Conservation (phyloP, 2,888 invertebrate genomes). For the Galerucella calmariensis region DNA sequence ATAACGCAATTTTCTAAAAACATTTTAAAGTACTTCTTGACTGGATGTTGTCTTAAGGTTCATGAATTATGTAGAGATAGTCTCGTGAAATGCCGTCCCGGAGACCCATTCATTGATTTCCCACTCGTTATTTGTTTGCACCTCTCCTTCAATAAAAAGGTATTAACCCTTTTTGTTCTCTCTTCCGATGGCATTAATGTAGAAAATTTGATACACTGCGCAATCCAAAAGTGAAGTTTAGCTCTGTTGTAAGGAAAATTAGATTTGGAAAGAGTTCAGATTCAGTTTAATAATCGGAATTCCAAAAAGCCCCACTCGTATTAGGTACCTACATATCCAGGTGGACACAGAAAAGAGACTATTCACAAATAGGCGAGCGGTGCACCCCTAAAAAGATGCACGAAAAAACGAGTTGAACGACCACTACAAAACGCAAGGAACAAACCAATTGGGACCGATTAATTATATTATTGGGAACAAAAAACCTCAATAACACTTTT, state of each 20-base stretch:
- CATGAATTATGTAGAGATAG: constrained; percentile 35
- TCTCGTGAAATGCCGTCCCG: constrained; percentile 24
- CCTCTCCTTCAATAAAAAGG: background rate
- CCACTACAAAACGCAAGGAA: too few species aligned
- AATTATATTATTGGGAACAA: too few species aligned
- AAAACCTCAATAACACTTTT: too few species aligned
- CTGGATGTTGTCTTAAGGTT: constrained; percentile 31
- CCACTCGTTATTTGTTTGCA: background rate
- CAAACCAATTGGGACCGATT: too few species aligned
- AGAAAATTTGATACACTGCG: background rate
- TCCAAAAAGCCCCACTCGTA: too few species aligned
- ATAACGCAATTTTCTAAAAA: constrained; percentile 46
- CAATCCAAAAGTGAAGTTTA: background rate
- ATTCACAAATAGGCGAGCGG: too few species aligned
- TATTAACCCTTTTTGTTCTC: background rate
- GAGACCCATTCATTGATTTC: constrained; percentile 20
- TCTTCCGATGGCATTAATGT: background rate
- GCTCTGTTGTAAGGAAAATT: background rate
- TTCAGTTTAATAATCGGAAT: too few species aligned
- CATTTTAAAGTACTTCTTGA: constrained; percentile 38
- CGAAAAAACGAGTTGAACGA: too few species aligned
- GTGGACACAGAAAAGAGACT: too few species aligned
- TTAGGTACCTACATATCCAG: too few species aligned
- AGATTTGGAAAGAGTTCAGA: too few species aligned
- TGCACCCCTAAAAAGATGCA: too few species aligned